Evolutionary conservation across 2,888 invertebrate species (phyloP).

Genomic region (Hydrotaea cyrtoneurina): DNA sequence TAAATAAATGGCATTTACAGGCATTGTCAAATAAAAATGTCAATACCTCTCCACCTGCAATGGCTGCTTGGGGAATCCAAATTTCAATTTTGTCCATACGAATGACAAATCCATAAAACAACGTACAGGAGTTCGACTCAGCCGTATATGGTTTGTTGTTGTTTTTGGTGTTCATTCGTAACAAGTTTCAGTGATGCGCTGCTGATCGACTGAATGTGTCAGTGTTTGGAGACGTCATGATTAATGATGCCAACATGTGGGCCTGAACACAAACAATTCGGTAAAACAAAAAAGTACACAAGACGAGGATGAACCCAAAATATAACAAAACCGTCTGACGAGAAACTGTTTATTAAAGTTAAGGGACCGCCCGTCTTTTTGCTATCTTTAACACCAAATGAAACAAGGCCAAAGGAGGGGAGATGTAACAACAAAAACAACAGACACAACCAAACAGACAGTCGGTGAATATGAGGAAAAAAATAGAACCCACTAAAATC

Average conservation of each 20-base stretch:
- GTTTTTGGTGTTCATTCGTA: slow-evolving; percentile 68
- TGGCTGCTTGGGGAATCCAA: too few species aligned
- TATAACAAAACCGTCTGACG: slow-evolving; percentile 31
- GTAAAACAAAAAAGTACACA: slow-evolving; percentile 20
- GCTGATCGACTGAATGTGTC: slow-evolving; percentile 79
- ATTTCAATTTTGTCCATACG: too few species aligned
- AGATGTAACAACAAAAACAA: slow-evolving; percentile 47
- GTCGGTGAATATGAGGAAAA: slow-evolving; percentile 54
- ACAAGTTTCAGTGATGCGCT: slow-evolving; percentile 73
- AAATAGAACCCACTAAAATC: slow-evolving; percentile 26
- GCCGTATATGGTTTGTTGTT: not conserved
- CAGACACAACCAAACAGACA: slow-evolving; percentile 61
- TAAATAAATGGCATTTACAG: slow-evolving; percentile 47
- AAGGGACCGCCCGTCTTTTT: slow-evolving; percentile 38
- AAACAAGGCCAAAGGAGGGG: slow-evolving; percentile 37
- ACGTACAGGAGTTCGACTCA: slow-evolving; percentile 5
- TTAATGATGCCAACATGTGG: slow-evolving; percentile 80
- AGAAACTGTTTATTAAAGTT: slow-evolving; percentile 60
- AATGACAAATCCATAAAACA: too few species aligned
- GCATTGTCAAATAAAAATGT: slow-evolving; percentile 41
- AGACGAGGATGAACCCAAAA: slow-evolving; percentile 4
- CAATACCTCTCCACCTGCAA: slow-evolving; percentile 23
- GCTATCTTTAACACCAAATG: slow-evolving; percentile 37
- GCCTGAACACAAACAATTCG: slow-evolving; percentile 69
- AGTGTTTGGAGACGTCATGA: slow-evolving; percentile 77